Conservation (phyloP, 2,888 invertebrate species). For the Molanna angustata region DNA sequence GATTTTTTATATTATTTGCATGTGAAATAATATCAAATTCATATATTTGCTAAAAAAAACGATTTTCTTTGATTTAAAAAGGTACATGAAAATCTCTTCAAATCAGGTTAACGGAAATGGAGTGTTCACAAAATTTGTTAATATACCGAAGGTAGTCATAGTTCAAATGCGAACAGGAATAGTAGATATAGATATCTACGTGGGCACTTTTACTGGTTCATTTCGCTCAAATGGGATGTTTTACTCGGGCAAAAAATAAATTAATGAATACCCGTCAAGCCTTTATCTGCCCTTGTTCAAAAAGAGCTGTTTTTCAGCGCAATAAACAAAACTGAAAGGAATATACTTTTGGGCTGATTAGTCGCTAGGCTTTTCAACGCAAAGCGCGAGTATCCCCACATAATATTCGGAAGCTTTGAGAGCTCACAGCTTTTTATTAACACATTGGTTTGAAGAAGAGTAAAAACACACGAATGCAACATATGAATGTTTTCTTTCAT, state of each 20-base stretch:
- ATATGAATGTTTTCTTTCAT: slow-evolving; percentile 1
- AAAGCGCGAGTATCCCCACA: not conserved
- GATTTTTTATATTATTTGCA: no score
- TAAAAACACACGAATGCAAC: slow-evolving; percentile 3
- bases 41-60: no score
- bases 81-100: no score
- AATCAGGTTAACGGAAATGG: no score
- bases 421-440: slow-evolving; percentile 19
- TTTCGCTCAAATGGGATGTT: no score
- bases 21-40: no score
- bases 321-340: slow-evolving; percentile 11
- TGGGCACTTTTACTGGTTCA: no score
- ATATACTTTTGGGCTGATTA: slow-evolving; percentile 23
- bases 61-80: no score
- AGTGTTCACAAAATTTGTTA: no score
- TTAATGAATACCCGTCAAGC: slow-evolving; percentile 12
- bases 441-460: slow-evolving; percentile 10
- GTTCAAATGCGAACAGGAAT: no score
- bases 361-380: slow-evolving; percentile 15
- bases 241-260: slow-evolving; percentile 13
- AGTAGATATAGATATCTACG: no score
- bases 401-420: slow-evolving; percentile 13
- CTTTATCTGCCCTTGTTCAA: slow-evolving; percentile 7
- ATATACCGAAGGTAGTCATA: no score
- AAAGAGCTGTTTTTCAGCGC: slow-evolving; percentile 15